Conservation (phyloP, 1,140 invertebrate genomes). For the Polypedilum vanderplanki region DNA sequence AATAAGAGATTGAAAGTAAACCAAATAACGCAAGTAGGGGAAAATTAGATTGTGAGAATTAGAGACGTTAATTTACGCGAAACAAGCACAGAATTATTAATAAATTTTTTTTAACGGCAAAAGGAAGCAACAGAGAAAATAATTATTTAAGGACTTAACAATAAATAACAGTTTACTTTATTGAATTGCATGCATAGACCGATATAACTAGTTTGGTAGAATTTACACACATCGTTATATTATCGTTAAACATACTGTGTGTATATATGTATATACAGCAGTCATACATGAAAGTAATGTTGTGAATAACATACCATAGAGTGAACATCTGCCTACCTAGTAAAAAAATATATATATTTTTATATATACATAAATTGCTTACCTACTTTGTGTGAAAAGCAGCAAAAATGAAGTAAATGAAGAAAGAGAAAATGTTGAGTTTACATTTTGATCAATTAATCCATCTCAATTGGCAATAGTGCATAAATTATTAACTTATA, state of each 20-base stretch:
- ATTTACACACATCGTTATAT: not conserved
- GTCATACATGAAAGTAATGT: conserved; percentile 16
- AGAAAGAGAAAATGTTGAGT: not conserved
- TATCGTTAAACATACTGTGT: conserved; percentile 1
- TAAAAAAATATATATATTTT: not conserved
- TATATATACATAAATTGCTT: not conserved
- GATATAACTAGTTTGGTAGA: not conserved
- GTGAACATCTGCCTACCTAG: conserved; percentile 23
- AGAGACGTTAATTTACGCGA: too few relatives aligned
- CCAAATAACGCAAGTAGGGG: too few relatives aligned
- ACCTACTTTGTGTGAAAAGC: not conserved
- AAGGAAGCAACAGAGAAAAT: too few relatives aligned
- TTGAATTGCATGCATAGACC: not conserved
- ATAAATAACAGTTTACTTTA: too few relatives aligned
- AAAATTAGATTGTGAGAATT: too few relatives aligned
- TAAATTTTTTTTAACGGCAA: too few relatives aligned
- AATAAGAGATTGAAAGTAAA: too few relatives aligned
- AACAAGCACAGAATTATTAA: too few relatives aligned
- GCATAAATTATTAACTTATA: conserved; percentile 25
- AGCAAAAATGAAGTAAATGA: not conserved
- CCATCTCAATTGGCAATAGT: conserved; percentile 25
- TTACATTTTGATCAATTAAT: not conserved
- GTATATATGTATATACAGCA: too few relatives aligned
- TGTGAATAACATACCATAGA: conserved; percentile 24
- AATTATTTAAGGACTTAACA: too few relatives aligned